Evolutionary conservation across 2,888 invertebrate genomes (phyloP), one percentile per base, ranked within the genome.

Genomic region (Alcis repandata): DNA sequence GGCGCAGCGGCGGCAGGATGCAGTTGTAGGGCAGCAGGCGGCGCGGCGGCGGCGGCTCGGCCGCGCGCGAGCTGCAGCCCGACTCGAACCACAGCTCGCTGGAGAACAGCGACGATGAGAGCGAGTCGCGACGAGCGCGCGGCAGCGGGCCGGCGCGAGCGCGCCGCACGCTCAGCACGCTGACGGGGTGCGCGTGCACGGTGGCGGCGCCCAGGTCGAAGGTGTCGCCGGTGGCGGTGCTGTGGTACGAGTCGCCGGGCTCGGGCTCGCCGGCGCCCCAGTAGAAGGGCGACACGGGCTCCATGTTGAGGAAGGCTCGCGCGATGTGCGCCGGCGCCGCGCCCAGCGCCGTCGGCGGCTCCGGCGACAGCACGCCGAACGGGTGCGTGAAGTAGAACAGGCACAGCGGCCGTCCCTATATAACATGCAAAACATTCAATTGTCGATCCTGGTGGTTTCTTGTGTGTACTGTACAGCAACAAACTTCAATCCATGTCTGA

Each of bases 381-480:
- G 94, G 94, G 76, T 94, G 94, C 69, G 94, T 90, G 87, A 94
- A 94, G 86, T 94, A 94, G 83, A 93, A 94, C 79, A 94, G 78
- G 77, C 94, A 94, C 79, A 94, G 87, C 46, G 94, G 94, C 49
- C 92, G 89, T 64, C 82, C 86, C 93, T 93, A 85, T 20, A 49
- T 49, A 45, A 41, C 19, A 40, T 13, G n/a, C n/a, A 17, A 9
- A 17, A 17, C 17, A 41, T 41, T 41, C 10, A 11, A 9, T n/a
- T n/a, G n/a, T n/a, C n/a, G n/a, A n/a, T n/a, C n/a, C n/a, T n/a
- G n/a, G n/a, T n/a, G n/a, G n/a, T n/a, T n/a, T n/a, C n/a, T n/a
- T n/a, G n/a, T n/a, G n/a, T n/a, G n/a, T n/a, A n/a, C n/a, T n/a
- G n/a, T n/a, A n/a, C n/a, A n/a, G n/a, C n/a, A n/a, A n/a, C n/a